phyloP scores from a whole-genome alignment of 2,888 invertebrate species.

The Coremacera marginata region DNA sequence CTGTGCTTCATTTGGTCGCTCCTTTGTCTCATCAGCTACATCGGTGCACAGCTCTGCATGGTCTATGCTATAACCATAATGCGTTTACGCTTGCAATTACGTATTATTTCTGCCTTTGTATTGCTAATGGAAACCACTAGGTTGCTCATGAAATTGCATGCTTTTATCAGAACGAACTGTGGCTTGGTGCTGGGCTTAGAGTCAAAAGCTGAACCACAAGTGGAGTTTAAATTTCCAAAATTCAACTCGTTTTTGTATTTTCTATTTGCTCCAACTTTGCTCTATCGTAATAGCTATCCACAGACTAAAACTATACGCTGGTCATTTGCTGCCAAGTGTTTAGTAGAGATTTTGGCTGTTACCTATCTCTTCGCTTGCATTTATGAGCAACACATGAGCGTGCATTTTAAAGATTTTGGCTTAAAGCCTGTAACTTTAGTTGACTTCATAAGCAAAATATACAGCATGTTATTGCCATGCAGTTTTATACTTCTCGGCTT shows the following conservation, averaged over 20 bases:
- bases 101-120: conserved; percentile 63
- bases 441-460: conserved; percentile 73
- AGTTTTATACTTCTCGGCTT: conserved; percentile 78
- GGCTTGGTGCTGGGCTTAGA: conserved; percentile 72
- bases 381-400: conserved; percentile 80
- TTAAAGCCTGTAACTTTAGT: conserved; percentile 57
- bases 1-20: conserved; percentile 56
- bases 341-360: conserved; percentile 80
- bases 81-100: conserved; percentile 55
- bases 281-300: conserved; percentile 81
- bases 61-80: conserved; percentile 53
- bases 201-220: conserved; percentile 63
- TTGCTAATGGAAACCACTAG: conserved; percentile 73
- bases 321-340: conserved; percentile 77
- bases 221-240: conserved; percentile 71
- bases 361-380: conserved; percentile 85
- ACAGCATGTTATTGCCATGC: conserved; percentile 81
- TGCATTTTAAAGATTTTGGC: conserved; percentile 70
- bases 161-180: conserved; percentile 81
- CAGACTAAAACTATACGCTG: conserved; percentile 75
- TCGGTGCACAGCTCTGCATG: conserved; percentile 56
- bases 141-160: conserved; percentile 87
- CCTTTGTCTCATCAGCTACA: conserved; percentile 54
- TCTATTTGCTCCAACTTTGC: conserved; percentile 86
- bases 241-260: conserved; percentile 85